phyloP scores from a whole-genome alignment of 2,113 vertebrate species.

The Xiphorhynchus elegans region DNA sequence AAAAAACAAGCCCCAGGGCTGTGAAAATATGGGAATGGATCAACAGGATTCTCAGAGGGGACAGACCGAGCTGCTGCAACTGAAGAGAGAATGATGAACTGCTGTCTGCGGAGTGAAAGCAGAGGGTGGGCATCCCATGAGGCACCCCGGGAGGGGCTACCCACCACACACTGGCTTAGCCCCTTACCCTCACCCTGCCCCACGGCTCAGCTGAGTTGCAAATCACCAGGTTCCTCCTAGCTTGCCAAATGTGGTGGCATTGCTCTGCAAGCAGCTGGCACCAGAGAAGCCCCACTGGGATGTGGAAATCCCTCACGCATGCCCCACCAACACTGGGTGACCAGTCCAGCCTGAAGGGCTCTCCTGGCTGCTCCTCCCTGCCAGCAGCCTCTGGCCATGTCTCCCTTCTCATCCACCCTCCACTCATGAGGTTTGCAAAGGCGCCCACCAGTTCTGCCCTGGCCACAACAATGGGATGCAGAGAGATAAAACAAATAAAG shows the following conservation, averaged over 20 bases:
- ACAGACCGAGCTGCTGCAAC: not conserved
- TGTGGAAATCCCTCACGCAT: not conserved
- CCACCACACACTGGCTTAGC: rapidly evolving
- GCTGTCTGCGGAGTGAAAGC: not conserved
- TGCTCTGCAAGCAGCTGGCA: not conserved
- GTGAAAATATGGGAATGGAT: not conserved
- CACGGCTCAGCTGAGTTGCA: not conserved
- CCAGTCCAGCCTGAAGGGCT: not conserved
- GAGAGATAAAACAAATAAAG: not conserved
- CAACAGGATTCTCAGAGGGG: not conserved
- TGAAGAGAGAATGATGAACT: not conserved
- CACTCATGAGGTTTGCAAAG: rapidly evolving
- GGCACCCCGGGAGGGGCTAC: not conserved
- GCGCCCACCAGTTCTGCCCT: not conserved
- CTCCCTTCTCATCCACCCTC: rapidly evolving
- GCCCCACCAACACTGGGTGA: rapidly evolving
- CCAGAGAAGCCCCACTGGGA: rapidly evolving
- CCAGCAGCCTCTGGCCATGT: not conserved
- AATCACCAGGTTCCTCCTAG: not conserved
- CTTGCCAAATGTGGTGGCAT: not conserved
- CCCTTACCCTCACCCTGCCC: not conserved
- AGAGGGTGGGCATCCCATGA: not conserved
- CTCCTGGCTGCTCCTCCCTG: rapidly evolving
- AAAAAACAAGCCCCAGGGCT: not conserved
- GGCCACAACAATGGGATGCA: rapidly evolving